phyloP scores from a whole-genome alignment of 2,113 vertebrate genomes.

The Gallinago undulata region DNA sequence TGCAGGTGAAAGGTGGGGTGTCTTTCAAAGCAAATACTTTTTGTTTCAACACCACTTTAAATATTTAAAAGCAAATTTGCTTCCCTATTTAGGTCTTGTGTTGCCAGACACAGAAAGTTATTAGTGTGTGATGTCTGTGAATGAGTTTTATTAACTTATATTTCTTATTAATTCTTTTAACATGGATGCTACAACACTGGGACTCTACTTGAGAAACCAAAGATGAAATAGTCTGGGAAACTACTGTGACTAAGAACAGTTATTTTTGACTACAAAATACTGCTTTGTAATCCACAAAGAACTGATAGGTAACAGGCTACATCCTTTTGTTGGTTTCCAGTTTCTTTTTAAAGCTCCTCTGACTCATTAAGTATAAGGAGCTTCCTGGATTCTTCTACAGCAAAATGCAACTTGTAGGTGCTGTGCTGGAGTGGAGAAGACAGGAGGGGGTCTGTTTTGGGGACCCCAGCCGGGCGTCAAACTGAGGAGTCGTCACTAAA shows the following conservation, averaged over 20 bases:
- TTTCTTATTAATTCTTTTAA: background rate
- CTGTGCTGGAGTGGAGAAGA: background rate
- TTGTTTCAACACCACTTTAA: background rate
- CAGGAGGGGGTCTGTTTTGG: background rate
- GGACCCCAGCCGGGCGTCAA: background rate
- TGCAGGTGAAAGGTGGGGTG: background rate
- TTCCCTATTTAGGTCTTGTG: background rate
- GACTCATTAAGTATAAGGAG: background rate
- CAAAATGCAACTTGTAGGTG: background rate
- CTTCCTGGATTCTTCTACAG: background rate
- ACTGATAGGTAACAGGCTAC: background rate
- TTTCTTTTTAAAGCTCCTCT: background rate
- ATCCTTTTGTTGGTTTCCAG: background rate
- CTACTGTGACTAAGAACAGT: background rate
- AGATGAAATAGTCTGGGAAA: background rate
- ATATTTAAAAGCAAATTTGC: background rate
- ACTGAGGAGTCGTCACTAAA: background rate
- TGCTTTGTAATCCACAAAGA: background rate
- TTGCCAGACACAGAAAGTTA: background rate
- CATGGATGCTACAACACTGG: background rate
- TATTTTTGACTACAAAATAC: background rate
- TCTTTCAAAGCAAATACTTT: background rate
- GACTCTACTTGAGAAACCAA: background rate
- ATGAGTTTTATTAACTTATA: background rate
- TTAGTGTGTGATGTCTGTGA: rapidly evolving